phyloP scores from a whole-genome alignment of 2,113 vertebrate genomes.

The Oophaga pumilio region DNA sequence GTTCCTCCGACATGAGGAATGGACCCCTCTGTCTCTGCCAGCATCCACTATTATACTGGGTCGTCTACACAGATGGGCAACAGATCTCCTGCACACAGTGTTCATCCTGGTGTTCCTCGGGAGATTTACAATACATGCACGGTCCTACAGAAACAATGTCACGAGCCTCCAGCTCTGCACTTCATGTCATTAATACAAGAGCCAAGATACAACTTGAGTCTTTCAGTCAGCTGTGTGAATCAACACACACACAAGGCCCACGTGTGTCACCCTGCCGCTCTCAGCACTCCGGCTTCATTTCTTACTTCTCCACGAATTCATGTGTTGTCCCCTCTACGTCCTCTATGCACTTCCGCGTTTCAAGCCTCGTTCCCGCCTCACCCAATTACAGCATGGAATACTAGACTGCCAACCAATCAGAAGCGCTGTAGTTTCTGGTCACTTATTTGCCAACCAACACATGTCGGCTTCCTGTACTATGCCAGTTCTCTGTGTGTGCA shows the following conservation, averaged over 20 bases:
- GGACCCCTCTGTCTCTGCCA: constrained; percentile 62
- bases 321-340: constrained; percentile 8
- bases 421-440: constrained; percentile 51
- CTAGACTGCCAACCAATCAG: constrained; percentile 73
- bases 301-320: neutral
- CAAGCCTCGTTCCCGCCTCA: neutral
- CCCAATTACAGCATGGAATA: constrained; percentile 72
- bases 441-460: constrained; percentile 48
- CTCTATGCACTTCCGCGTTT: constrained; percentile 48
- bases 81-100: neutral
- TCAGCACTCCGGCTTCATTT: neutral
- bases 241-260: too few species aligned
- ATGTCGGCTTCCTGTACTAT: constrained; percentile 7
- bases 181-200: neutral
- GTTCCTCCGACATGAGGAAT: constrained; percentile 63
- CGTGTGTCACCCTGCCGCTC: too few species aligned
- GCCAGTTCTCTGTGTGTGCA: neutral
- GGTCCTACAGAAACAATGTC: too few species aligned
- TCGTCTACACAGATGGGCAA: neutral
- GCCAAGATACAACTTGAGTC: too few species aligned
- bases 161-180: neutral
- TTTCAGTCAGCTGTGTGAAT: too few species aligned
- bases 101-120: neutral
- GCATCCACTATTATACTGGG: neutral
- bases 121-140: neutral